These are phyloP conservation scores for Bombycilla garrulus DNA, from an alignment of 2,113 vertebrate species.

Conservation along the genomic window DNA sequence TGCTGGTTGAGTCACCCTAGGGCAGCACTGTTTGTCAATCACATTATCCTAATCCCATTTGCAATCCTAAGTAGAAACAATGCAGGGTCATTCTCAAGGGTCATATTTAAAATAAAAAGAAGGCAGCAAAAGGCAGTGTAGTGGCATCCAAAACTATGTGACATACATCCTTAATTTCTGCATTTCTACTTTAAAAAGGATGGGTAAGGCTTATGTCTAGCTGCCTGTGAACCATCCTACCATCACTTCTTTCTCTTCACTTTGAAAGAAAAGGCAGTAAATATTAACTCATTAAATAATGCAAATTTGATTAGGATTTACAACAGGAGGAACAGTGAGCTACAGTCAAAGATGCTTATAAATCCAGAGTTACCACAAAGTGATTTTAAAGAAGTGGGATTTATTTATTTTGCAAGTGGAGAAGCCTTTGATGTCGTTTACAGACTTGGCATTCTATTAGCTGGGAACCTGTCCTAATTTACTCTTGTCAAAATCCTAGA, in stretches of 20 bases:
- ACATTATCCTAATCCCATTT: not conserved
- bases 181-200: not conserved
- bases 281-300: not conserved
- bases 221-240: not conserved
- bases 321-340: not conserved
- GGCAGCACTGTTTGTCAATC: not conserved
- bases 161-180: not conserved
- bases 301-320: not conserved
- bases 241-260: not conserved
- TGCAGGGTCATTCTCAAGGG: not conserved
- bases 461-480: conserved; percentile 19
- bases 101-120: not conserved
- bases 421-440: not conserved
- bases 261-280: not conserved
- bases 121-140: not conserved
- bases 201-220: not conserved
- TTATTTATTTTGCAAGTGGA: not conserved
- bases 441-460: not conserved
- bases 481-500: conserved; percentile 2
- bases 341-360: not conserved
- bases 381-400: not conserved
- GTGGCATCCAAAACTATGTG: not conserved
- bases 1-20: not conserved
- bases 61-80: not conserved
- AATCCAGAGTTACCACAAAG: not conserved